These are phyloP conservation scores for Vidua macroura DNA, from an alignment of 2,113 vertebrate genomes.

Conservation along the genomic window DNA sequence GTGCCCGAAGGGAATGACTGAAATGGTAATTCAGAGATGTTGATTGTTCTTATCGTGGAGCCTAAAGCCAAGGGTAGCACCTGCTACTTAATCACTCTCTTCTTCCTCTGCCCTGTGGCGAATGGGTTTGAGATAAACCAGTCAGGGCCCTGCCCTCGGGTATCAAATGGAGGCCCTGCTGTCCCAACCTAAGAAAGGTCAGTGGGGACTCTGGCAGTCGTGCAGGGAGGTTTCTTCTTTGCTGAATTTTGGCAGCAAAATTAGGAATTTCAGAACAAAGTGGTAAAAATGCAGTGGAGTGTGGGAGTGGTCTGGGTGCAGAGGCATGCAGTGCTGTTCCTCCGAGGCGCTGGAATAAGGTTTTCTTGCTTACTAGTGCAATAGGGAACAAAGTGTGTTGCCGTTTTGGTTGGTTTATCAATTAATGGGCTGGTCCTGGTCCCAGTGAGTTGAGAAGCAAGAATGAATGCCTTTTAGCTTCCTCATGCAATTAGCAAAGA, in stretches of 20 bases:
- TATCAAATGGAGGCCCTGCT: not conserved
- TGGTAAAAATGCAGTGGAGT: not conserved
- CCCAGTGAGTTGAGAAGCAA: not conserved
- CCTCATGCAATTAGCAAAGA: not conserved
- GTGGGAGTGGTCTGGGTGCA: not conserved
- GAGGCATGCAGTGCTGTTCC: accelerated
- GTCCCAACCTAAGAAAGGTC: not conserved
- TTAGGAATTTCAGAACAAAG: not conserved
- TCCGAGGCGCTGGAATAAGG: accelerated
- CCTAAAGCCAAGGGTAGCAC: not conserved
- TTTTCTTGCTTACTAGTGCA: not conserved
- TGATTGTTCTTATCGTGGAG: not conserved
- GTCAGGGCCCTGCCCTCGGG: not conserved
- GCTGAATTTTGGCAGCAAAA: not conserved
- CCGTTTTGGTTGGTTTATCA: not conserved
- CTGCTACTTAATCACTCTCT: not conserved
- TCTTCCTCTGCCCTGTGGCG: not conserved
- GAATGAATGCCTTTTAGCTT: not conserved
- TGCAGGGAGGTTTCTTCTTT: not conserved
- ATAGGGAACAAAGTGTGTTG: not conserved
- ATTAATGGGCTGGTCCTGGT: not conserved
- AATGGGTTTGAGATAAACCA: not conserved
- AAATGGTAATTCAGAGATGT: not conserved
- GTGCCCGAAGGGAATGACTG: not conserved
- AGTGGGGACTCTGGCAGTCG: accelerated